Conservation (phyloP, 92 coral and sea anemone species). For the Actinostola sp. region DNA sequence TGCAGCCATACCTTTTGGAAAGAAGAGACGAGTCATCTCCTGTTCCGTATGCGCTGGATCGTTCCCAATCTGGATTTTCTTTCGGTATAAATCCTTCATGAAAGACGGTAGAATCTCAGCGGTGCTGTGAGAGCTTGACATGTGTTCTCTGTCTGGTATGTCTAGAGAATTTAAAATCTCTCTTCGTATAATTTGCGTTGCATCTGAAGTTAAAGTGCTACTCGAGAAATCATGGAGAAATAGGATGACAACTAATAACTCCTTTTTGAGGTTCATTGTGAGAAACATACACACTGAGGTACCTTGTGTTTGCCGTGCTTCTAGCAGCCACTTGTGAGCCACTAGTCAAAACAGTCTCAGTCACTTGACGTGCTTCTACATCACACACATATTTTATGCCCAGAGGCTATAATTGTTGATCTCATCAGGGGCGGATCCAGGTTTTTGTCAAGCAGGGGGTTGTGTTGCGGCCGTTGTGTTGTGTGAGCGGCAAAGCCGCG, state of each 20-base stretch:
- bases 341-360: neutral
- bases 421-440: too few relatives aligned
- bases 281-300: too few relatives aligned
- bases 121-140: neutral
- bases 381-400: neutral
- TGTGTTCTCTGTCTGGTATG: neutral
- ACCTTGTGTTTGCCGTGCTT: too few relatives aligned
- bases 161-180: neutral
- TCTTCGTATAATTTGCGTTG: neutral
- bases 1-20: conserved; percentile 5
- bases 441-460: too few relatives aligned
- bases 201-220: too few relatives aligned
- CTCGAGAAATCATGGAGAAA: too few relatives aligned
- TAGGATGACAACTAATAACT: too few relatives aligned
- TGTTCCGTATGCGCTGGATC: neutral
- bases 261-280: too few relatives aligned
- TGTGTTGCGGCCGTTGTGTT: too few relatives aligned
- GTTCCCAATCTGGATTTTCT: neutral
- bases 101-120: neutral
- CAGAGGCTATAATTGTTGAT: neutral
- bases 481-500: too few relatives aligned
- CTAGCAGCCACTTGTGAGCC: neutral
- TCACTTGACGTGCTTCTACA: neutral
- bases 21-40: conserved; percentile 5
- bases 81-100: conserved; percentile 7